Conservation (phyloP, 2,113 vertebrate species). For the Misgurnus mizolepis region DNA sequence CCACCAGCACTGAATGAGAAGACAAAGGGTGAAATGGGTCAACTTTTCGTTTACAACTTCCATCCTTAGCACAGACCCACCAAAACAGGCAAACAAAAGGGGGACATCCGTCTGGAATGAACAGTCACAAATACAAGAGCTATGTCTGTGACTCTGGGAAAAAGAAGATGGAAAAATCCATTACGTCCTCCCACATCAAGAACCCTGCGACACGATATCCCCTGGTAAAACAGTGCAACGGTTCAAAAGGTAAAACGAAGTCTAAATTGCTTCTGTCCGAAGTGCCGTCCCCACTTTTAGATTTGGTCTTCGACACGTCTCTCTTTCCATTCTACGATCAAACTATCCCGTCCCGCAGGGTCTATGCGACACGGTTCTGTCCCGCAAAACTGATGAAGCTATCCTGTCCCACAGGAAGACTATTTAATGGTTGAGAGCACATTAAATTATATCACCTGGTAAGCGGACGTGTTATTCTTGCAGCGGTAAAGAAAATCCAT, state of each 20-base stretch:
- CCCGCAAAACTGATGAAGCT: conserved; percentile 24
- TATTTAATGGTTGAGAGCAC: conserved; percentile 68
- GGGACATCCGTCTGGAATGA: conserved; percentile 47
- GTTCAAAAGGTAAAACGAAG: conserved; percentile 59
- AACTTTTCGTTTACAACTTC: conserved; percentile 45
- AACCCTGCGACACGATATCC: conserved; percentile 53
- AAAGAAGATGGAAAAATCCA: conserved; percentile 56
- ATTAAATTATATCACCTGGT: conserved; percentile 63
- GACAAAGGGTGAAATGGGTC: conserved; percentile 17
- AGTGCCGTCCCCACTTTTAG: conserved; percentile 51
- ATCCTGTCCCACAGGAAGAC: conserved; percentile 37
- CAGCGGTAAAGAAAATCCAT: conserved; percentile 60
- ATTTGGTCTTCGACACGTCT: conserved; percentile 43
- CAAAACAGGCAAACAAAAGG: conserved; percentile 51
- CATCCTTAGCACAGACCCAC: conserved; percentile 29
- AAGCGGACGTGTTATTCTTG: conserved; percentile 56
- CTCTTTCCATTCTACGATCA: conserved; percentile 14
- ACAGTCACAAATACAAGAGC: conserved; percentile 47
- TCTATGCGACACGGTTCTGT: conserved; percentile 17
- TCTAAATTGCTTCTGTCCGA: conserved; percentile 66
- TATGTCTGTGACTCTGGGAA: conserved; percentile 38
- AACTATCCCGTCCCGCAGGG: conserved; percentile 31
- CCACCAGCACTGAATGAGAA: not conserved
- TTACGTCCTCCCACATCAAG: conserved; percentile 60
- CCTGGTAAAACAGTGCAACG: conserved; percentile 55